Base-by-base conservation (phyloP, 2,797 vertebrate genomes). In the Periparus ater region DNA sequence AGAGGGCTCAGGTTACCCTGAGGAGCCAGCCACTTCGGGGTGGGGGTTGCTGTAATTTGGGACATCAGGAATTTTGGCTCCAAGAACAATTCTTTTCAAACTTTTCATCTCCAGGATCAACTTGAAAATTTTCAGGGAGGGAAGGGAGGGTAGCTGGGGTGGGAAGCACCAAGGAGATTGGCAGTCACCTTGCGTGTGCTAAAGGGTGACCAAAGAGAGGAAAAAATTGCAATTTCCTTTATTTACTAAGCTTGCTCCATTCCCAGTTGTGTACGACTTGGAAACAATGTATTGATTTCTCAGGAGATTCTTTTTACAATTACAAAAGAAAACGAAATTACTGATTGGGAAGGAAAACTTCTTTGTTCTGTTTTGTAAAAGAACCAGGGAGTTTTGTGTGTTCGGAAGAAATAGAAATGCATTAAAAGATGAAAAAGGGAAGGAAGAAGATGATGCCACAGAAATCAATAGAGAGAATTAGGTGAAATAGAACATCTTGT, bases 301-400 rank as follows among this genome's bases (percentile, higher is more conserved):
- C 86, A 57, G 77, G 82, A 85, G 93, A 86, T 96, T 97, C 93
- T 94, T 97, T 92, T 95, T 89, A 89, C 89, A 92, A 94, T 96
- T 91, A 96, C 93, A 74, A 95, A 96, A 93, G 94, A 95, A 95
- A 97, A 96, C 82, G 6, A 94, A 96, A 95, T 97, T 95, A 96
- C 92, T 58, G 94, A 89, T 92, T 54, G 93, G 51, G 57, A 70
- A 85, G 78, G 77, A 84, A 92, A 96, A 80, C 51, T 80, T 72
- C 88, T 96, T 95, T 95, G 92, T 96, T 82, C 92, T 48, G 26
- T 76, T 96, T 87, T 76, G 84, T 88, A 89, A 95, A 91, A 96
- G 89, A 90, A 95, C 76, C 62, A 29, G 34, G 5, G 32, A 10
- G n/a, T 40, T 94, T 47, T 72, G 66, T 93, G 90, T 62, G 60